These are phyloP conservation scores for Falco berigora DNA, from an alignment of 2,797 vertebrate species.

Conservation along the genomic window DNA sequence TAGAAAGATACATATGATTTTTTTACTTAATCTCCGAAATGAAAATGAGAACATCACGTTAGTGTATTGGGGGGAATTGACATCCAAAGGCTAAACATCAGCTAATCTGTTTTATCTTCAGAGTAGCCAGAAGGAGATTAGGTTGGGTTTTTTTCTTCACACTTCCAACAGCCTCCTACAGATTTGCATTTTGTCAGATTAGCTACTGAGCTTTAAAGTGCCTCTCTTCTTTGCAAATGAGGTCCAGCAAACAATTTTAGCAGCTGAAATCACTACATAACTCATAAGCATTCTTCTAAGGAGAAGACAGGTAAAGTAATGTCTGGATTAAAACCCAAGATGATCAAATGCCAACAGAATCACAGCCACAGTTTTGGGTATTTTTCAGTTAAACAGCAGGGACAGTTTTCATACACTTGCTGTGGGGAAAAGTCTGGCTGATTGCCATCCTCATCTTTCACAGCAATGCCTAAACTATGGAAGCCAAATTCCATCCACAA, in stretches of 20 bases:
- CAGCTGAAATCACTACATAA: neutral
- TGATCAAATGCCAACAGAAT: neutral
- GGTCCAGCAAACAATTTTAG: neutral
- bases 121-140: neutral
- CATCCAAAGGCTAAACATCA: neutral
- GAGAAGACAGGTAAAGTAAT: neutral
- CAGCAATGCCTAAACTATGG: neutral
- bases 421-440: neutral
- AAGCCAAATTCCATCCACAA: neutral
- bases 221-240: neutral
- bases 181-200: slow-evolving; percentile 9
- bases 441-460: neutral
- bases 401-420: neutral
- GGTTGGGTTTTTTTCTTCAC: neutral
- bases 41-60: neutral
- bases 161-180: neutral
- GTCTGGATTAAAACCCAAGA: neutral
- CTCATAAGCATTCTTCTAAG: neutral
- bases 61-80: accelerated
- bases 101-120: neutral
- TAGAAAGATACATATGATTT: neutral
- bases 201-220: neutral
- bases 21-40: neutral
- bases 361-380: neutral
- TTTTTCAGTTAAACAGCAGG: neutral